Conservation (phyloP, 2,113 vertebrate genomes). For the Phaethornis superciliosus region DNA sequence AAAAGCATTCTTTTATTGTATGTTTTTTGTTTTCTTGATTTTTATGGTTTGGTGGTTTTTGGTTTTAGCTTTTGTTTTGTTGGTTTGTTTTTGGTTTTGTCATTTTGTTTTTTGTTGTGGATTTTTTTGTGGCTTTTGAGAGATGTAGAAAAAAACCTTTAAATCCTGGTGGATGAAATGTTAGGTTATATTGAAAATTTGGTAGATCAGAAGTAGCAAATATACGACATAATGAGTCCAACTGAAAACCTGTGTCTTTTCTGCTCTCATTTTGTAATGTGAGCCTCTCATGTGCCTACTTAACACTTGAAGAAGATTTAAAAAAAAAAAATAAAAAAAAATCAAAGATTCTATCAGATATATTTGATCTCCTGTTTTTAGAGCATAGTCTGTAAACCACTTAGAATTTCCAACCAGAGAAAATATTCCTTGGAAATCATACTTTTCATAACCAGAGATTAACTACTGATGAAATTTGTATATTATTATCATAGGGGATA, state of each 20-base stretch:
- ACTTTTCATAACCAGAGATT: neutral
- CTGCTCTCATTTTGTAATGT: neutral
- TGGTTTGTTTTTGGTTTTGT: too few relatives aligned
- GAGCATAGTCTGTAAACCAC: neutral
- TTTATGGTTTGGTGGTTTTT: accelerated
- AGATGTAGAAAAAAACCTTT: neutral
- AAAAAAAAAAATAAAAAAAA: neutral
- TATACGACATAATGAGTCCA: neutral
- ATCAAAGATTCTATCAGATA: neutral
- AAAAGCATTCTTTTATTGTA: neutral
- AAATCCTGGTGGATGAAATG: neutral
- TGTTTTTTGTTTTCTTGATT: neutral
- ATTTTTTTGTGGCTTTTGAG: neutral
- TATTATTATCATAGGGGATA: neutral
- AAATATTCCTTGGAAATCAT: neutral
- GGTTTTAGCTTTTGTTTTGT: too few relatives aligned
- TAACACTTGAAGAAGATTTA: neutral
- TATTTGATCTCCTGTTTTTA: neutral
- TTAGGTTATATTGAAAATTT: neutral
- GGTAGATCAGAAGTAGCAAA: neutral
- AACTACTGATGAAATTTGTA: neutral
- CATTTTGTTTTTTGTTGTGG: too few relatives aligned
- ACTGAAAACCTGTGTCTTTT: neutral
- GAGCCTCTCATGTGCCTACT: neutral
- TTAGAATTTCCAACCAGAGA: neutral